Percentiles rank a stretch among this genome's conserved stretches.
phyloP scores from a whole-genome alignment of 2,113 vertebrate genomes.

The Takifugu flavidus region DNA sequence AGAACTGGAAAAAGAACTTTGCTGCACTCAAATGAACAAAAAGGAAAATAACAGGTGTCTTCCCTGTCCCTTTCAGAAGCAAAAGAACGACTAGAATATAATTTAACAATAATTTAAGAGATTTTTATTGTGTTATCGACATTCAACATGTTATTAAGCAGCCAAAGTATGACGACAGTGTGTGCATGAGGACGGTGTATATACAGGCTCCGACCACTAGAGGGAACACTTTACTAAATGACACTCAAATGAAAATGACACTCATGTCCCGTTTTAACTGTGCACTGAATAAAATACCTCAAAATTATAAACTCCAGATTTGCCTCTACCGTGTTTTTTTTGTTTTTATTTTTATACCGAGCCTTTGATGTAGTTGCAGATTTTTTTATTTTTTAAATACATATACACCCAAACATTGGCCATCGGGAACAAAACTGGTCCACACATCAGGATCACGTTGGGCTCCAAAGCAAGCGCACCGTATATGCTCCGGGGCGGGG shows the following conservation, averaged over 20 bases:
- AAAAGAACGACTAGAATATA: no score
- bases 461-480: constrained; percentile 19
- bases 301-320: neutral
- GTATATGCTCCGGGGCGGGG: constrained; percentile 7
- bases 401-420: neutral
- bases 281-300: no score
- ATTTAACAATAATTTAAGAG: no score
- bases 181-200: neutral
- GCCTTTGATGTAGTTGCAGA: neutral
- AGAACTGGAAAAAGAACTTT: neutral
- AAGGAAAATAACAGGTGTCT: no score
- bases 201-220: constrained; percentile 47
- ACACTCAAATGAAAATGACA: neutral
- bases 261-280: neutral
- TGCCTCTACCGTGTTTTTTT: neutral
- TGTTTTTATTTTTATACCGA: neutral
- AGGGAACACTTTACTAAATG: constrained; percentile 45
- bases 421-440: neutral
- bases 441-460: constrained; percentile 12
- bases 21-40: constrained; percentile 50
- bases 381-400: neutral
- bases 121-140: no score
- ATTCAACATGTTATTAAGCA: no score
- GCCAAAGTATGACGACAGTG: no score
- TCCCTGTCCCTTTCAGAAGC: no score